A percentile compares a stretch with the other conserved stretches of the same genome.
phyloP scores from a whole-genome alignment of 2,113 vertebrate genomes.

The Protomyctophum bolini region DNA sequence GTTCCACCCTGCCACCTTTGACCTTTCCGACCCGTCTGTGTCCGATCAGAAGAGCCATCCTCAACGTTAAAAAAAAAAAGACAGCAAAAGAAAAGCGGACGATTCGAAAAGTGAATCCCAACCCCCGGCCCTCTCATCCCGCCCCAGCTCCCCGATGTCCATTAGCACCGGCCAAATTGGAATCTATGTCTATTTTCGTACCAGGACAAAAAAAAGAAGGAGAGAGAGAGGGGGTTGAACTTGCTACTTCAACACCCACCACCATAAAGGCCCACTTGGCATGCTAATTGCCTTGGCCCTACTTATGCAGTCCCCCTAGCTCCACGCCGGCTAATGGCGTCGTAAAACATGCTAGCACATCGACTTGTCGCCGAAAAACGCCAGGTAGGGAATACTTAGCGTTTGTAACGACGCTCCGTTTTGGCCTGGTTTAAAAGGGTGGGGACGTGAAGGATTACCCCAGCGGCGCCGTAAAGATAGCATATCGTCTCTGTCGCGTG shows the following conservation, averaged over 20 bases:
- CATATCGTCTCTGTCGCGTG: too few species aligned
- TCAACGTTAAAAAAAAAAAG: conserved; percentile 71
- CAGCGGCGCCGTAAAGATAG: conserved; percentile 59
- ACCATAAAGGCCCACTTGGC: conserved; percentile 76
- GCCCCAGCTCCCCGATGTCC: conserved; percentile 56
- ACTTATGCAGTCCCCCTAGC: conserved; percentile 69
- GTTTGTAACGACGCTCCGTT: conserved; percentile 63
- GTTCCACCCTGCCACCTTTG: conserved; percentile 61
- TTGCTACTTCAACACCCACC: conserved; percentile 66
- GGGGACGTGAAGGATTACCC: conserved; percentile 70
- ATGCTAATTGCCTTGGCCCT: conserved; percentile 78
- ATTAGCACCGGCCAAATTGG: conserved; percentile 72
- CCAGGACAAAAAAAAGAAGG: conserved; percentile 37
- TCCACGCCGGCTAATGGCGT: conserved; percentile 77
- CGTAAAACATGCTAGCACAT: conserved; percentile 77
- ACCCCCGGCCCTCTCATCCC: too few species aligned
- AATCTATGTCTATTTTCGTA: conserved; percentile 73
- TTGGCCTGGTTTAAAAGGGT: conserved; percentile 75
- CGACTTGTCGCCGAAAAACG: conserved; percentile 69
- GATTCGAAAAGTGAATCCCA: too few species aligned
- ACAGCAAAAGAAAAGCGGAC: too few species aligned
- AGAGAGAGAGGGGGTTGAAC: conserved; percentile 52
- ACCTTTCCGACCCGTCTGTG: conserved; percentile 28
- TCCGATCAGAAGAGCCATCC: conserved; percentile 57
- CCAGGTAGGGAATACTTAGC: conserved; percentile 74